These are phyloP conservation scores for Pogonocherus hispidulus DNA, from an alignment of 2,888 invertebrate genomes.

Conservation along the genomic window DNA sequence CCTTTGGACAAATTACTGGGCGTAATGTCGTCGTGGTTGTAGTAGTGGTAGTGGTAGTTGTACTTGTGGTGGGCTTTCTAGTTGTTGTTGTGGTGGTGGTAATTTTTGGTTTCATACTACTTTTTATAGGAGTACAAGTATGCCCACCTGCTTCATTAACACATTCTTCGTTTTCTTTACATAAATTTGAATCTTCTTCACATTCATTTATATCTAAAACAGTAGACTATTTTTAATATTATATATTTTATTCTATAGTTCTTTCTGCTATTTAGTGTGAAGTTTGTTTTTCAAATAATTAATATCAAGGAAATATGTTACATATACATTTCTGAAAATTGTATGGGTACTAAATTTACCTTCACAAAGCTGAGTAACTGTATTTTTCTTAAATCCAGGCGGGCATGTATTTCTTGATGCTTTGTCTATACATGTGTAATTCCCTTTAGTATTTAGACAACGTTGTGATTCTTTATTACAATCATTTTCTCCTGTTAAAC, in stretches of 20 bases:
- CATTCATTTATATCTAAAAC: conserved; percentile 85
- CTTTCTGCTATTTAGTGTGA: no score
- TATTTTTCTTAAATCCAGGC: conserved; percentile 76
- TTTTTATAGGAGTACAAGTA: conserved; percentile 71
- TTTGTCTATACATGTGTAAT: conserved; percentile 79
- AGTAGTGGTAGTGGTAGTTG: conserved; percentile 36
- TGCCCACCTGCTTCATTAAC: conserved; percentile 79
- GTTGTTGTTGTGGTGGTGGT: conserved; percentile 35
- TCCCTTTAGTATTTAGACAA: conserved; percentile 81
- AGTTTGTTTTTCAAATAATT: no score
- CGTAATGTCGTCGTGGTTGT: conserved; percentile 32
- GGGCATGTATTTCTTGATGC: conserved; percentile 74
- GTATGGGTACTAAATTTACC: no score
- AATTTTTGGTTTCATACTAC: conserved; percentile 14
- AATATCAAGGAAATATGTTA: no score
- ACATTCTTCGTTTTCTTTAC: conserved; percentile 74
- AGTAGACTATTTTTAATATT: background rate
- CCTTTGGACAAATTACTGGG: conserved; percentile 52
- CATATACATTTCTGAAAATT: no score
- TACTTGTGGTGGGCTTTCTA: conserved; percentile 28
- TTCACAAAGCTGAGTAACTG: conserved; percentile 72
- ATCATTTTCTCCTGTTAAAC: conserved; percentile 75
- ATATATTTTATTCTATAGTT: background rate
- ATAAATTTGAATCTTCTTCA: conserved; percentile 73
- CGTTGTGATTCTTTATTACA: conserved; percentile 77